Base-by-base conservation (phyloP, 2,113 vertebrate genomes). In the Ceratotherium simum region DNA sequence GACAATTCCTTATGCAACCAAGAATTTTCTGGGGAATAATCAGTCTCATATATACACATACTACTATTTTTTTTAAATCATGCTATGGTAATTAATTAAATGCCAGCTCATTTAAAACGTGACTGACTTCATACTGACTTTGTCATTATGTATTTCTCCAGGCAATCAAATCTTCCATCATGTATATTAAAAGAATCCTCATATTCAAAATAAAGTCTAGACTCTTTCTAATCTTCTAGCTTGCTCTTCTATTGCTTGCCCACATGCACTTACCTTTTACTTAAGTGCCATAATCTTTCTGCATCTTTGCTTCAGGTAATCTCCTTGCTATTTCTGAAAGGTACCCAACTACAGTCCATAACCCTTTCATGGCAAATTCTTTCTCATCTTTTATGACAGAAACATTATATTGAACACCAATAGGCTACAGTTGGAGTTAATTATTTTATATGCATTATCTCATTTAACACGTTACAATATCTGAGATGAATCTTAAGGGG, bases 171-270 rank as follows among this genome's bases (percentile, higher is more conserved):
- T 81, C 20, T 78, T 87, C n/a, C 14, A 80, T 86, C 2, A 10
- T 20, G 11, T 87, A 84, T 60, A 86, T 39, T 81, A 29, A 90
- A 93, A 96, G 36, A 31, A 70, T 80, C 12, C 39, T 85, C 46
- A 78, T 20, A 90, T 86, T 82, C 11, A 90, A 95, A 90, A 95
- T 29, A 76, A 91, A 90, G 4, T 92, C 33, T 76, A 82, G 6
- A 85, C 39, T 73, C 65, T 62, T 90, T 54, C 36, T 69, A 82
- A 93, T 72, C 93, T 93, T 76, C 11, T 72, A 86, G 14, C 60
- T 73, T 85, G 72, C 84, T 93, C 16, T 42, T 48, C 81, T 70
- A 42, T 14, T 82, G 54, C 1, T 95, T 12, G 56, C n/a, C 3
- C 21, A 39, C 3, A 13, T 82, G 18, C 5, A 78, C 36, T 87